Percentiles rank a stretch among this genome's conserved stretches.
Evolutionary conservation across 2,888 invertebrate genomes (phyloP).

Genomic region (Malthinus flaveolus): DNA sequence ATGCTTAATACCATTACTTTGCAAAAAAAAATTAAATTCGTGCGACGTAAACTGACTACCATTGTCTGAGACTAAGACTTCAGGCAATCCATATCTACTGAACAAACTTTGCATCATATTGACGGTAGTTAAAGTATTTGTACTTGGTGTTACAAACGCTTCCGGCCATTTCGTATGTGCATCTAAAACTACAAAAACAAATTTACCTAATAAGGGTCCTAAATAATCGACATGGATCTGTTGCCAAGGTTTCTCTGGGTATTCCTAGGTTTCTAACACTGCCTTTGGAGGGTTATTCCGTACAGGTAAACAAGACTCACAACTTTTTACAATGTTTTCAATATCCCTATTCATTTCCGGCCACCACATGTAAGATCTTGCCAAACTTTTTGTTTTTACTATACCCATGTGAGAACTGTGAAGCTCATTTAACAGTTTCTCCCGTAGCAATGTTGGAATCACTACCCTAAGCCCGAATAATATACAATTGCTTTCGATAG

Average conservation of each 20-base stretch:
- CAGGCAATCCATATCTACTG: neutral
- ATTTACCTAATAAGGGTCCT: neutral
- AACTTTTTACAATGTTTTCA: neutral
- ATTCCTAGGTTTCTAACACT: neutral
- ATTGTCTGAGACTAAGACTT: constrained; percentile 5
- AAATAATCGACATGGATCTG: neutral
- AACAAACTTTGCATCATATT: neutral
- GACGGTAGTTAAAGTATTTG: neutral
- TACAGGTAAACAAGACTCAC: neutral
- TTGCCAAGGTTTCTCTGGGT: neutral
- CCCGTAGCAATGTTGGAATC: neutral
- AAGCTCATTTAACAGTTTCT: neutral
- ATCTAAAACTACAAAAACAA: neutral
- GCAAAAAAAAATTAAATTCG: neutral
- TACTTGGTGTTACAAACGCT: neutral
- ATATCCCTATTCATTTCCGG: neutral
- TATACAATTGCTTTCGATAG: neutral
- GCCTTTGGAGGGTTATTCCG: neutral
- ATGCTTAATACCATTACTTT: constrained; percentile 7
- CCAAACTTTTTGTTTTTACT: neutral
- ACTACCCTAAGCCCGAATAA: neutral
- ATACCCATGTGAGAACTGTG: neutral
- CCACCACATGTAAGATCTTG: neutral
- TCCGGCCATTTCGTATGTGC: too few species aligned
- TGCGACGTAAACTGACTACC: neutral